Conservation (phyloP, 2,113 vertebrate species). For the Gallinago undulata region DNA sequence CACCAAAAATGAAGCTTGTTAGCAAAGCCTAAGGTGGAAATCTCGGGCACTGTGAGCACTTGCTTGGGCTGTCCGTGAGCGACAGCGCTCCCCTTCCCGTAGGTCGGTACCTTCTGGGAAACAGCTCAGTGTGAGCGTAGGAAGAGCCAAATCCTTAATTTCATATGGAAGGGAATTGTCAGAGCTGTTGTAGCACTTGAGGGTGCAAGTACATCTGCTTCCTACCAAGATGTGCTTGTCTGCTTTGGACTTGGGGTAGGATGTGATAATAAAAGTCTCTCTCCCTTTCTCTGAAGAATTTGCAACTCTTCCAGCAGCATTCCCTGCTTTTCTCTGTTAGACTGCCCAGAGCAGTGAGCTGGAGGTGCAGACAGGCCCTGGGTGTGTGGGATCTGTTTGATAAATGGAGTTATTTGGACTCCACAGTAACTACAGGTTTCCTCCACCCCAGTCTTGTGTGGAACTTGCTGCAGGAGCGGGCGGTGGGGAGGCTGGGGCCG, state of each 20-base stretch:
- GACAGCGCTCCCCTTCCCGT: background rate
- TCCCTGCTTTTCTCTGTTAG: background rate
- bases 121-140: background rate
- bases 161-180: background rate
- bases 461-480: accelerated
- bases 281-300: background rate
- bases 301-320: background rate
- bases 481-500: background rate
- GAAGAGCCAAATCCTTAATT: constrained; percentile 24
- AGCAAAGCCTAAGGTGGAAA: constrained; percentile 3
- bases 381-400: background rate
- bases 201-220: constrained; percentile 34
- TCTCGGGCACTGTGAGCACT: background rate
- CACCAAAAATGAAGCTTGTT: background rate
- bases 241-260: background rate
- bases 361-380: background rate
- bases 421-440: background rate
- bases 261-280: background rate
- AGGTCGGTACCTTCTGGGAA: constrained; percentile 24
- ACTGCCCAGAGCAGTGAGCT: background rate
- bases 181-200: background rate
- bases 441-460: background rate
- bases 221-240: background rate
- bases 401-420: background rate
- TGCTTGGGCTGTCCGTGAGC: background rate